phyloP scores from a whole-genome alignment of 2,797 vertebrate species.

The Myripristis jacobus region DNA sequence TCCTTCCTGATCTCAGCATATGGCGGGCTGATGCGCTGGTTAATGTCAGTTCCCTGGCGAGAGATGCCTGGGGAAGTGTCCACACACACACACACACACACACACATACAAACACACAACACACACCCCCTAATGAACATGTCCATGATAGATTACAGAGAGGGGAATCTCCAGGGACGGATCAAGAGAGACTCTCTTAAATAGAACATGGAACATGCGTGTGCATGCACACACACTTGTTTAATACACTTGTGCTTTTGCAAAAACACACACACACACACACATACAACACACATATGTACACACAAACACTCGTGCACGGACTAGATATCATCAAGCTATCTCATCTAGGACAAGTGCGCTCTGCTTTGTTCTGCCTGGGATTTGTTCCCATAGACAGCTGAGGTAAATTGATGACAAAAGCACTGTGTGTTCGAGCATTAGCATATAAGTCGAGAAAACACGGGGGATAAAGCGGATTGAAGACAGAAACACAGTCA shows the following conservation, averaged over 20 bases:
- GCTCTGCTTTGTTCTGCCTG: conserved; percentile 57
- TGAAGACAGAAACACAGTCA: conserved; percentile 14
- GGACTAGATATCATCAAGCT: conserved; percentile 45
- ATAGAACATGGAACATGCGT: conserved; percentile 51
- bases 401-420: conserved; percentile 50
- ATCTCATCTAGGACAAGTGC: conserved; percentile 57
- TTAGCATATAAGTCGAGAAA: conserved; percentile 63
- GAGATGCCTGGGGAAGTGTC: conserved; percentile 44
- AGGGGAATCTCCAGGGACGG: conserved; percentile 54
- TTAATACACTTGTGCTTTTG: conserved; percentile 21
- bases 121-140: conserved; percentile 72
- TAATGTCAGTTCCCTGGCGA: conserved; percentile 69
- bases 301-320: conserved; percentile 14
- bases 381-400: conserved; percentile 61
- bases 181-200: conserved; percentile 52
- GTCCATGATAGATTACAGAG: conserved; percentile 71
- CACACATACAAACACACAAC: conserved; percentile 27
- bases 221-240: conserved; percentile 31
- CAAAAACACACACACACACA: background rate
- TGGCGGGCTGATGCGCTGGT: conserved; percentile 68
- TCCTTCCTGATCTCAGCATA: conserved; percentile 70
- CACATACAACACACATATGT: background rate
- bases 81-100: conserved; percentile 45
- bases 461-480: conserved; percentile 27
- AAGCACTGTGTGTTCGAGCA: conserved; percentile 43